phyloP scores from a whole-genome alignment of 2,113 vertebrate genomes.

The Kryptolebias marmoratus region DNA sequence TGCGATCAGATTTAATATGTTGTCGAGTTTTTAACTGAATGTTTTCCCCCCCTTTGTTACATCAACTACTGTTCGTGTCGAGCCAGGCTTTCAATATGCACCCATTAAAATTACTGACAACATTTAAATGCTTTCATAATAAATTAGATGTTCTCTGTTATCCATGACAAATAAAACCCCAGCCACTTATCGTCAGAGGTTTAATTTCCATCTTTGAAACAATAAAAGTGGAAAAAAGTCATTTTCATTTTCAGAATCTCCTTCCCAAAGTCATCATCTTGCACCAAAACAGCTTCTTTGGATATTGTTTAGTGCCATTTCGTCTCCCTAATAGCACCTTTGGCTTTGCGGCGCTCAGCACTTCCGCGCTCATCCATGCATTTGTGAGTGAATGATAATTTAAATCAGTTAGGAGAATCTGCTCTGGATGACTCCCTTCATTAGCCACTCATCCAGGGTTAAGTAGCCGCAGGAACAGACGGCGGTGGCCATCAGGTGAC shows the following conservation, averaged over 20 bases:
- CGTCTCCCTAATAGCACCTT: conserved; percentile 49
- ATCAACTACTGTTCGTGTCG: conserved; percentile 1
- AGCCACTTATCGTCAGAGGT: too few species aligned
- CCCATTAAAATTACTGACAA: not conserved
- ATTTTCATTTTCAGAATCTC: not conserved
- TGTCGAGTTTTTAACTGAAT: conserved; percentile 51
- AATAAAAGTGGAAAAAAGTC: not conserved
- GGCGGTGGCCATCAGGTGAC: conserved; percentile 46
- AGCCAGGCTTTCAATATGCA: not conserved
- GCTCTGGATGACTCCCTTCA: conserved; percentile 55
- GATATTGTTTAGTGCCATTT: conserved; percentile 40
- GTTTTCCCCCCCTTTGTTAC: conserved; percentile 29
- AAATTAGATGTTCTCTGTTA: not conserved
- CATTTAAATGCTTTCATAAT: not conserved
- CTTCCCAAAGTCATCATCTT: not conserved
- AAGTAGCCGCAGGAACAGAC: conserved; percentile 52
- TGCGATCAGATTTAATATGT: conserved; percentile 72
- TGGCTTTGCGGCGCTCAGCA: conserved; percentile 45
- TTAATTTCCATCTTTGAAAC: not conserved
- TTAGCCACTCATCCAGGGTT: conserved; percentile 70
- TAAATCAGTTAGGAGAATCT: conserved; percentile 52
- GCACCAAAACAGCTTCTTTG: conserved; percentile 12
- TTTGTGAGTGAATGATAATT: conserved; percentile 55
- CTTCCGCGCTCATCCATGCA: conserved; percentile 23
- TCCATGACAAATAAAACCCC: too few species aligned